Conservation (phyloP, 2,888 invertebrate genomes). For the Polymixis lichenea region DNA sequence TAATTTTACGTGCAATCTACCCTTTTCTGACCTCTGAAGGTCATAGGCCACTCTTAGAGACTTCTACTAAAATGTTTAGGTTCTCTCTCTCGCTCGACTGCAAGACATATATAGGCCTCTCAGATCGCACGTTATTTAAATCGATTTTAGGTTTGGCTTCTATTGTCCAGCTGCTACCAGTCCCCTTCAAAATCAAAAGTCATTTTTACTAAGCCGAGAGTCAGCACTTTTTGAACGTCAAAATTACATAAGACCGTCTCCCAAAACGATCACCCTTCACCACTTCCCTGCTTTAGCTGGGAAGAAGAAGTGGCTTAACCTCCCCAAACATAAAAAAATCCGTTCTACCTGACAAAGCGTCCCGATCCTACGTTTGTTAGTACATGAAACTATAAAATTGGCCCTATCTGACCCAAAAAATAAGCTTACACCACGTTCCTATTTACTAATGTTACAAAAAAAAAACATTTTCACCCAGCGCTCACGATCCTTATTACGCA, state of each 20-base stretch:
- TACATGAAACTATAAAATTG: background rate
- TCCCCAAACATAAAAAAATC: background rate
- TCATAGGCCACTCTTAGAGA: background rate
- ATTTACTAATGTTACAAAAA: conserved; percentile 1
- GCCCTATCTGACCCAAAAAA: background rate
- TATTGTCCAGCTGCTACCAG: no score
- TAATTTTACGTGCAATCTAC: background rate
- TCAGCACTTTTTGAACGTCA: no score
- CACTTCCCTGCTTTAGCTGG: no score
- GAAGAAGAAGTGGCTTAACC: no score
- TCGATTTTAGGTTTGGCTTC: background rate
- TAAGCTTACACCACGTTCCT: no score
- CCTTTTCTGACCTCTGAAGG: conserved; percentile 30
- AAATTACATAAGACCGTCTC: no score
- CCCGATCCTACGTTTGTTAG: background rate
- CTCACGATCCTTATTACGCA: conserved; percentile 21
- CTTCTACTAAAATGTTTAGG: background rate
- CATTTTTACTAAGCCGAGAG: no score
- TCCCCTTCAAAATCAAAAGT: no score
- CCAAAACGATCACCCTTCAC: no score
- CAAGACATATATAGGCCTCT: background rate
- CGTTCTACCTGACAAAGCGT: background rate
- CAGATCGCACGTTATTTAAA: background rate
- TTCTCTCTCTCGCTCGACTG: background rate
- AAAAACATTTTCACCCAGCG: background rate